Evolutionary conservation across 2,113 vertebrate genomes (phyloP), one percentile per base, ranked within the genome.

Genomic region (Osmerus mordax): DNA sequence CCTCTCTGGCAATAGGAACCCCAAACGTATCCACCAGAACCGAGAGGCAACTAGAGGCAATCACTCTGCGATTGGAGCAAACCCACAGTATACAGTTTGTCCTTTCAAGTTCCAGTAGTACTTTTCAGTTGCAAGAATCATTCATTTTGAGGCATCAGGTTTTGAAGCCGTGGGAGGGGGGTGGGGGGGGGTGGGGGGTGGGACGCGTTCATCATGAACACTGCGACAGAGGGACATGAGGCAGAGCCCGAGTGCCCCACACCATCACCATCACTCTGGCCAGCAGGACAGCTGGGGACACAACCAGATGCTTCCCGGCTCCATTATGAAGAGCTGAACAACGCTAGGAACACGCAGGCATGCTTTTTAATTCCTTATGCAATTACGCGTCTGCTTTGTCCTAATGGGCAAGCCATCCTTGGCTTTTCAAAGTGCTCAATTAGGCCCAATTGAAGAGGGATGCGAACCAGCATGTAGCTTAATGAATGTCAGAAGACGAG

Each of bases 401-500:
- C 75, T 87, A 89, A 88, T 88, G 78, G 79, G 81, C 74, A 71
- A 64, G 75, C 82, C 70, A 74, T 75, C 73, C 84, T 72, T 81
- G 79, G 84, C 83, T 87, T 89, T 89, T 70, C 75, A 88, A 86
- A 87, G 80, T 9, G 59, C 79, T 87, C 84, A 89, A 90, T 90
- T 89, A 90, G 82, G 73, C 58, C 32, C 69, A 81, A 81, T 86
- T 74, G 81, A 82, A 68, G 52, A 69, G 69, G 78, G 76, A 69
- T 71, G 84, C 28, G 79, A 86, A 83, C 86, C 81, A 73, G 78
- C 79, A 59, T 70, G 85, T 81, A 69, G 67, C 84, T 84, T 88
- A 89, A 85, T 88, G 85, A 90, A 87, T 86, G 86, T 85, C 86
- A 87, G 87, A 81, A 90, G 89, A 88, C 84, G 68, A 84, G 87